Conservation (phyloP, 2,888 invertebrate genomes). For the Drosophila dives region DNA sequence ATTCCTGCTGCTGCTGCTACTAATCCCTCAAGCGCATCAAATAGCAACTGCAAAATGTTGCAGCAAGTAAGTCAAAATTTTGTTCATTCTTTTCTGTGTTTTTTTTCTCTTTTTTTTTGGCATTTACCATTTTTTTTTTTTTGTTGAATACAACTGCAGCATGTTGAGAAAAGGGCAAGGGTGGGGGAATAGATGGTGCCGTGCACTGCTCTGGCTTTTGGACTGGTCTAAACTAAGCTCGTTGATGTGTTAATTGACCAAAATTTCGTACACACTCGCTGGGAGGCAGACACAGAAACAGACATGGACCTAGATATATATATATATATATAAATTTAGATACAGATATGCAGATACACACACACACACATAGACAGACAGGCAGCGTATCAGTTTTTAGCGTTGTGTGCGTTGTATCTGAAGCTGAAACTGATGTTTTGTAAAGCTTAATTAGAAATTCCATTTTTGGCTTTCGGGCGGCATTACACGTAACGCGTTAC, state of each 20-base stretch:
- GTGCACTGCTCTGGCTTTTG: conserved; percentile 35
- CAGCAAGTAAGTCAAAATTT: conserved; percentile 59
- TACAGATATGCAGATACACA: conserved; percentile 9
- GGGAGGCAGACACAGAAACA: conserved; percentile 45
- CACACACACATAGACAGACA: conserved; percentile 8
- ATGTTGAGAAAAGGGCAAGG: background rate
- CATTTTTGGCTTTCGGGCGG: conserved; percentile 83
- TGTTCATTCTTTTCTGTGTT: conserved; percentile 9
- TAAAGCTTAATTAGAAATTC: conserved; percentile 84
- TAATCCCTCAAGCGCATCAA: conserved; percentile 72
- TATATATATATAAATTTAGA: conserved; percentile 10
- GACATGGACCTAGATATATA: conserved; percentile 10
- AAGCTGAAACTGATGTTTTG: conserved; percentile 51
- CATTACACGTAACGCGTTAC: conserved; percentile 81
- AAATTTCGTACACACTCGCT: conserved; percentile 75
- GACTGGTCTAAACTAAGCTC: conserved; percentile 63
- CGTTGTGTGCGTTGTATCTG: conserved; percentile 5
- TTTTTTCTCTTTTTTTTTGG: conserved; percentile 5
- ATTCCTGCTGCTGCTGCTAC: conserved; percentile 32
- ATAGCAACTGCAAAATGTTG: conserved; percentile 56
- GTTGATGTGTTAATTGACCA: conserved; percentile 83
- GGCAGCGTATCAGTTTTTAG: background rate
- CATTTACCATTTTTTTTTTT: conserved; percentile 1
- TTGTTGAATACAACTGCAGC: background rate
- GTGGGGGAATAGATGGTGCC: background rate